Base-by-base conservation (phyloP, 2,888 invertebrate genomes). In the Macaria notata region DNA sequence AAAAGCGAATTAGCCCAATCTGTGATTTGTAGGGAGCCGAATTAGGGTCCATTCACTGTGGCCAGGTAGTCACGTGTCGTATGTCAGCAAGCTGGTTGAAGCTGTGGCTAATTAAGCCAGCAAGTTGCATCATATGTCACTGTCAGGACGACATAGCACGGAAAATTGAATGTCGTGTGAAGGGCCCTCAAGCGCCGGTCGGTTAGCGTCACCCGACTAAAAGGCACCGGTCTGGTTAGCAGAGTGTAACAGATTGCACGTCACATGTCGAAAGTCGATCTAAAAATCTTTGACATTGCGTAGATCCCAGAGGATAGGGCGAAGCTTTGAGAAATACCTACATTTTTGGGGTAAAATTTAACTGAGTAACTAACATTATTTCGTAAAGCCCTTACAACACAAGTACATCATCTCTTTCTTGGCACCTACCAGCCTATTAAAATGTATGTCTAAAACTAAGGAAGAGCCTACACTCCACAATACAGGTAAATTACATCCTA, bases 141-240 rank as follows among this genome's bases (percentile, higher is more conserved):
- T 57, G 57, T 61, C 59, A 50, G 36, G 39, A n/a, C 45, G 49
- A 50, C 48, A 51, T 57, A 46, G 42, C 31, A 8, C 51, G 49
- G 36, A 50, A 51, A 59, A 56, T 60, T 60, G 46, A 56, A 60
- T 54, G 9, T 33, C 43, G 49, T 53, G 60, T 54, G 49, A 49
- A 50, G 33, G 46, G 47, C 49, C 38, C 54, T 49, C 51, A 19
- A 31, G 48, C 30, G 49, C 39, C 42, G 55, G 49, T 42, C 39
- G 48, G 44, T 48, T 48, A 44, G 9, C 44, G 49, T 7, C 9
- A 46, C 38, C 31, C 38, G 31, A 41, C 43, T 42, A 19, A 41
- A 56, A 50, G 54, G n/a, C 44, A 3, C n/a, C 9, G 19, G 29
- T 29, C 9, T 9, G 29, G 3, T 44, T 29, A 29, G 19, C 9